Base-by-base conservation (phyloP, 2,797 vertebrate species). In the Hybognathus amarus region DNA sequence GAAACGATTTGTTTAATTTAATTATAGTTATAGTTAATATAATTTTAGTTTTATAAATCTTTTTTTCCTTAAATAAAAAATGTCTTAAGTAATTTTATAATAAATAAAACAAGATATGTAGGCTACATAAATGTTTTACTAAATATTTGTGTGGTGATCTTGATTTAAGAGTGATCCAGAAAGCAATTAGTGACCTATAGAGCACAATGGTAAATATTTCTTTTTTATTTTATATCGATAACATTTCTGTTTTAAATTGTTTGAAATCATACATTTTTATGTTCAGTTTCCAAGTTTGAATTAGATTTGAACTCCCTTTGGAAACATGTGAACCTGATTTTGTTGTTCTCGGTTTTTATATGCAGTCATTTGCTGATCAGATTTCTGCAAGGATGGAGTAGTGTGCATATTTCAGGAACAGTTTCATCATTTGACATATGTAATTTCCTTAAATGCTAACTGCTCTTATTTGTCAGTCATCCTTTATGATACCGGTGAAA, bases 401-500 rank as follows among this genome's bases (percentile, higher is more conserved):
- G 1, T 40, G 13, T 42, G 18, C 11, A 8, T 50, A 36, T 71
- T 73, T 73, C 24, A 36, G 17, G 22, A 74, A 66, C 10, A n/a
- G 27, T 75, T 82, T 75, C 11, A 54, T 40, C 22, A 52, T 22
- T 75, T 13, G 27, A 30, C 47, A 18, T 22, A 67, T 52, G 36
- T 67, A 47, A 83, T 84, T 76, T 61, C 4, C 8, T 79, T 33
- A 79, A 82, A 79, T 79, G 87, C 74, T 80, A 91, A 90, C 91
- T 89, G 90, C 92, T 90, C 91, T 93, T 91, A 91, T 92, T 89
- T 92, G 87, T 92, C 86, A 87, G 86, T 83, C 82, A 77, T 86
- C 74, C 64, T 83, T 68, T 78, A 52, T 77, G 80, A 52, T 83
- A n/a, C 27, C 66, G 78, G 83, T 83, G 88, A 83, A 90, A 92